These are phyloP conservation scores for Drosophila tristis DNA, from an alignment of 1,140 invertebrate species.

Conservation along the genomic window DNA sequence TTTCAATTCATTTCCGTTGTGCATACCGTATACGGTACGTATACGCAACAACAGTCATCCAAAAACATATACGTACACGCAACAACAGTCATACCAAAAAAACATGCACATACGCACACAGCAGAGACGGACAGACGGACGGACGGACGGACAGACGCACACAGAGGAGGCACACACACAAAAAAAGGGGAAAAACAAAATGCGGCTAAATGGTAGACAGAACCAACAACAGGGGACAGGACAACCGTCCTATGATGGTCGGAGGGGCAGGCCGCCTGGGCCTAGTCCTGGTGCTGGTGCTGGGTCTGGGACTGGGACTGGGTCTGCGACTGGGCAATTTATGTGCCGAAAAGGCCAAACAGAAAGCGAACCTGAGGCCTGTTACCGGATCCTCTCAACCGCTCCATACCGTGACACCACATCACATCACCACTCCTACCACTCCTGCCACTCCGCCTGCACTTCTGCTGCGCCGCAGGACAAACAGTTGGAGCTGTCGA, in stretches of 20 bases:
- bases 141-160: not conserved
- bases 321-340: slow-evolving; percentile 51
- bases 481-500: slow-evolving; percentile 6
- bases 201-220: slow-evolving; percentile 75
- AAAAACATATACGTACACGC: slow-evolving; percentile 17
- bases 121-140: not conserved
- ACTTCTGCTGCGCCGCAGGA: too few species aligned
- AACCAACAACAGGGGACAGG: slow-evolving; percentile 40
- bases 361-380: slow-evolving; percentile 35
- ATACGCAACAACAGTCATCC: slow-evolving; percentile 15
- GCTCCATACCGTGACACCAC: too few species aligned
- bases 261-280: slow-evolving; percentile 3
- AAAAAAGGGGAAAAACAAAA: slow-evolving; percentile 47
- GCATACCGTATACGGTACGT: slow-evolving; percentile 46
- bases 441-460: too few species aligned
- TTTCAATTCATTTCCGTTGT: slow-evolving; percentile 82
- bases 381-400: slow-evolving; percentile 22
- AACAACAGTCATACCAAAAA: slow-evolving; percentile 33
- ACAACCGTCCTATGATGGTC: slow-evolving; percentile 26
- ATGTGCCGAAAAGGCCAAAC: slow-evolving; percentile 64
- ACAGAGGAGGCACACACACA: slow-evolving; percentile 1
- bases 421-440: too few species aligned
- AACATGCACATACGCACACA: slow-evolving; percentile 6
- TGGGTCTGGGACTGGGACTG: not conserved
- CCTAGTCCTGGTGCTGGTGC: not conserved